Base-by-base conservation (phyloP, 2,797 vertebrate genomes). In the Podargus strigoides region DNA sequence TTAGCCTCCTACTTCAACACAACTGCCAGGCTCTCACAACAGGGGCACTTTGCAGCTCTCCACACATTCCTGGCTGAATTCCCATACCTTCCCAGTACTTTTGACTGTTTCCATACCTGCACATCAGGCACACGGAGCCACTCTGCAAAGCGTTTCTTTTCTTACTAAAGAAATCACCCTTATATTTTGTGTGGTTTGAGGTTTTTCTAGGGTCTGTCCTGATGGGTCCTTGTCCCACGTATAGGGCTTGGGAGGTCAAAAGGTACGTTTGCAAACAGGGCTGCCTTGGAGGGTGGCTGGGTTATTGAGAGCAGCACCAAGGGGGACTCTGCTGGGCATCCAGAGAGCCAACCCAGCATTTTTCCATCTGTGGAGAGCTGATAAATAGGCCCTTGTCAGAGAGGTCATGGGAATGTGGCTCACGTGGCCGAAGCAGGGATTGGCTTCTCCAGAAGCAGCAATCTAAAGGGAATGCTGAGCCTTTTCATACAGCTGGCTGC, bases 11-110 rank as follows among this genome's bases (percentile, higher is more conserved):
- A 14, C 11, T 70, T 58, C 22, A 28, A 21, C 41, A 73, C 47
- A 84, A 69, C 34, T 24, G 26, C 55, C 26, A 72, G 58, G 34
- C 28, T 77, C 66, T 36, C 52, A 41, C 34, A 73, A n/a, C 10
- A 3, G 53, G 0, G 2, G 24, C 26, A 27, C n/a, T 26, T 39
- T 24, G 12, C 23, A 36, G 3, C 36, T 49, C 32, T n/a, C 28
- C 27, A 88, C 30, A 68, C 42, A 32, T 6, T 63, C n/a, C 53
- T 44, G 12, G 39, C 82, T 36, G 32, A 27, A 64, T n/a, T 68
- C 52, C 46, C 39, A 4, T 10, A 12, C 44, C 49, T 70, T 26
- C 12, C 37, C 26, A 6, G 37, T 5, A 50, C 18, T n/a, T 41
- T 7, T 12, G 47, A n/a, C 62, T 50, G 52, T 46, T 52, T 81